Conservation (phyloP, 2,888 invertebrate genomes). For the Disparrhopalites patrizii region DNA sequence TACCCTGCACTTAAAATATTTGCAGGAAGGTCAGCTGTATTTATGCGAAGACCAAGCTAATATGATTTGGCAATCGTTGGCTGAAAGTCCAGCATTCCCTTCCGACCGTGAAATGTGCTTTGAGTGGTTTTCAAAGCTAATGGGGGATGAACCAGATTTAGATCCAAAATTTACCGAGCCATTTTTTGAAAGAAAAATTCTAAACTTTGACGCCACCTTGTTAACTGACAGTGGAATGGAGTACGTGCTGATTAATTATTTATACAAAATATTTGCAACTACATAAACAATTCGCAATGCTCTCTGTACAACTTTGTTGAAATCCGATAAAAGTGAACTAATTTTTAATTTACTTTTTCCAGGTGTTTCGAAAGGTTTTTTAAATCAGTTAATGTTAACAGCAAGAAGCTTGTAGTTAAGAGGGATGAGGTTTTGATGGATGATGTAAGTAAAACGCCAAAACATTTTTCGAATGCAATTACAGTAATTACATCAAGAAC, state of each 20-base stretch:
- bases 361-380: conserved; percentile 75
- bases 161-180: conserved; percentile 93
- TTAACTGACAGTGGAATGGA: conserved; percentile 94
- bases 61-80: conserved; percentile 94
- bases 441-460: conserved; percentile 60
- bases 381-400: conserved; percentile 91
- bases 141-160: conserved; percentile 94
- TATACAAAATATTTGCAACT: conserved; percentile 27
- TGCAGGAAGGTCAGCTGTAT: conserved; percentile 88
- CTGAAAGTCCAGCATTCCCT: conserved; percentile 86
- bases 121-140: conserved; percentile 95
- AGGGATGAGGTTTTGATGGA: conserved; percentile 81
- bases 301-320: background rate
- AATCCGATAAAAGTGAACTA: background rate
- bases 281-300: background rate
- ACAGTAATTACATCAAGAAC: background rate
- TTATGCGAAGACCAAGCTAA: conserved; percentile 95
- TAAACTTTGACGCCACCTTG: conserved; percentile 83
- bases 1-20: conserved; percentile 44
- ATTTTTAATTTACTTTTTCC: conserved; percentile 35
- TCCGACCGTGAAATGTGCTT: conserved; percentile 95
- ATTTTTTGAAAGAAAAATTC: conserved; percentile 91
- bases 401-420: conserved; percentile 83
- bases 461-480: background rate
- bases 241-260: conserved; percentile 55